Base-by-base conservation (phyloP, 2,113 vertebrate species). In the Mungos mungo region DNA sequence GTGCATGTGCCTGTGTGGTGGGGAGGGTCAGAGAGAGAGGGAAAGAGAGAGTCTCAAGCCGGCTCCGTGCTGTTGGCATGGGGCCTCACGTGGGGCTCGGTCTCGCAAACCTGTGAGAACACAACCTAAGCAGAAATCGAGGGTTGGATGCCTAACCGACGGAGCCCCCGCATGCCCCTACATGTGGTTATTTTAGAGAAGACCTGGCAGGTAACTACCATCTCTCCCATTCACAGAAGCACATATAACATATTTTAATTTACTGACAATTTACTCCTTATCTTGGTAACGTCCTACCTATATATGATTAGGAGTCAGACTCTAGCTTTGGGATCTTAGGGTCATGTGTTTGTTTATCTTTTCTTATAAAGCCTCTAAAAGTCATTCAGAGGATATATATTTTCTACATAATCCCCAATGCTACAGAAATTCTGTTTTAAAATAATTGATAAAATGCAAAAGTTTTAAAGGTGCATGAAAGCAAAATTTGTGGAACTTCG, bases 101-200 rank as follows among this genome's bases (percentile, higher is more conserved):
- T 60, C 57, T 23, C 57, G 9, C 57, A 60, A 60, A 60, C 57
- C 57, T 25, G 57, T 60, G 57, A 60, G 57, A 60, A 23, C 57
- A 60, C 8, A 21, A 23, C 21, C 57, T 60, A 18, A 23, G 21
- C 2, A 8, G 57, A 9, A 60, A 60, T 23, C 23, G 23, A 60
- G 21, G 21, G 21, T 23, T 60, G 57, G 57, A 60, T 60, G 21
- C 57, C 23, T 25, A 23, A 60, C 57, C 21, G 7, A 60, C 21
- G 23, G 57, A 60, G 19, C 57, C 8, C 57, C 57, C 21, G 9
- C 8, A 1, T 0, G 57, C 57, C 57, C 21, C 57, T 85, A 14
- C 60, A 23, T 47, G 2, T 86, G 68, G 88, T 88, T 74, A 80
- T 68, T 92, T 86, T 85, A 81, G 9, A 35, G 95, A 96, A 90